Evolutionary conservation across 2,888 invertebrate genomes (phyloP), one percentile per base, ranked within the genome.

Genomic region (Synanthedon tipuliformis): DNA sequence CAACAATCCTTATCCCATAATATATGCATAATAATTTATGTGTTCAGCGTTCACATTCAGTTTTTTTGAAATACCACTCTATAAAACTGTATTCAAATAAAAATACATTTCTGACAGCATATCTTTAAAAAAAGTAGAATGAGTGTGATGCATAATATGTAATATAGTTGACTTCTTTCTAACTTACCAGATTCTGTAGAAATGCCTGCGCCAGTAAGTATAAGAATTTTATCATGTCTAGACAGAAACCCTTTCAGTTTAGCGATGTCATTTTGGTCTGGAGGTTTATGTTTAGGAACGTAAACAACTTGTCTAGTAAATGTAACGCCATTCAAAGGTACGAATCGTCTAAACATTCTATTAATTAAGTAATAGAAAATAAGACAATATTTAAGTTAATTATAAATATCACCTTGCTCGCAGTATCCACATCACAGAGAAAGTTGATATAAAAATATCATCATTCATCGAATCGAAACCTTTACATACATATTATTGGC

Each of bases 171-270:
- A n/a, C 13, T 50, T 15, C 16, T 16, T 16, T 50, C 11, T 45
- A 15, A 40, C 15, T 65, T 75, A 92, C 92, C 92, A 71, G 96
- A 96, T 89, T 99, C 98, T 1, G 98, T 99, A 0, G 98, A 98
- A 65, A 98, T 92, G 40, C 98, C 99, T 60, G 98, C 98, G 12
- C 99, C 99, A 52, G 96, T 96, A 50, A 98, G 71, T 15, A 95
- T 88, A 15, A 96, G 84, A 50, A 94, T 80, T 63, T 89, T 91
- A 7, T 87, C 68, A 53, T 89, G 77, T 48, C 72, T 74, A 2
- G 67, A 57, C 16, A 95, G 64, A 73, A 94, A 94, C 52, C 89
- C 76, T 67, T 87, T 85, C 0, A 95, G 71, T 52, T 69, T 70
- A 57, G 84, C 68, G 23, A 92, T 66, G 64, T 95, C 94, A 58